Evolutionary conservation across 2,797 vertebrate species (phyloP).

Genomic region (Anabacerthia variegaticeps): DNA sequence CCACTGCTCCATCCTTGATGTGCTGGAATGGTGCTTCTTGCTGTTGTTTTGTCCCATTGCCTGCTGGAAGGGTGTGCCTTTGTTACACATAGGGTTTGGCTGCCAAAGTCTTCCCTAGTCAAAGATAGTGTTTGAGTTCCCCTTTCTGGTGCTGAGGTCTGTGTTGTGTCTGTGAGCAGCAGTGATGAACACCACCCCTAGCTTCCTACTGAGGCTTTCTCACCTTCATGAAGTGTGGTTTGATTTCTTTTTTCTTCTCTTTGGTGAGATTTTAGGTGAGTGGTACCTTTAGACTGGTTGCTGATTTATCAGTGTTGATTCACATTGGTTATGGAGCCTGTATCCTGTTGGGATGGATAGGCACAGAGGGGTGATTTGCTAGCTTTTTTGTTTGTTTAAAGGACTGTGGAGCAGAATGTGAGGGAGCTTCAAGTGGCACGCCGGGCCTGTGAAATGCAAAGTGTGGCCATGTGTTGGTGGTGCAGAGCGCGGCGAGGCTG

Average conservation of each 20-base stretch:
- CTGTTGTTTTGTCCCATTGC: not conserved
- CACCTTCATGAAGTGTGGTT: not conserved
- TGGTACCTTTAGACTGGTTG: not conserved
- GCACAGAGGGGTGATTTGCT: not conserved
- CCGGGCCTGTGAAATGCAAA: constrained; percentile 12
- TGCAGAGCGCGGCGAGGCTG: constrained; percentile 32
- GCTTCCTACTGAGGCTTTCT: not conserved
- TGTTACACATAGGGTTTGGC: not conserved
- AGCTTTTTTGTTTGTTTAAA: constrained; percentile 18
- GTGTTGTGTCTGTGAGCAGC: not conserved
- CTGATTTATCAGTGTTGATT: not conserved
- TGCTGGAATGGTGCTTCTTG: not conserved
- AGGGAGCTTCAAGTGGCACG: constrained; percentile 20
- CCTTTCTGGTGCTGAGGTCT: not conserved
- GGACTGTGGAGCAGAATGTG: not conserved
- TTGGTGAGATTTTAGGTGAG: not conserved
- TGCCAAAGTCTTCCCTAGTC: not conserved
- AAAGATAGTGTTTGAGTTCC: not conserved
- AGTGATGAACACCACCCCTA: not conserved
- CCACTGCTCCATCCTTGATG: not conserved
- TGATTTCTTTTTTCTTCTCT: not conserved
- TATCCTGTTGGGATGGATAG: not conserved
- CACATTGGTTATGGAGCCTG: not conserved
- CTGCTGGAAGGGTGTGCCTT: not conserved
- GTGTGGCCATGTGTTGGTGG: constrained; percentile 54